phyloP scores from a whole-genome alignment of 2,888 invertebrate genomes.

The Caenorhabditis sp. region DNA sequence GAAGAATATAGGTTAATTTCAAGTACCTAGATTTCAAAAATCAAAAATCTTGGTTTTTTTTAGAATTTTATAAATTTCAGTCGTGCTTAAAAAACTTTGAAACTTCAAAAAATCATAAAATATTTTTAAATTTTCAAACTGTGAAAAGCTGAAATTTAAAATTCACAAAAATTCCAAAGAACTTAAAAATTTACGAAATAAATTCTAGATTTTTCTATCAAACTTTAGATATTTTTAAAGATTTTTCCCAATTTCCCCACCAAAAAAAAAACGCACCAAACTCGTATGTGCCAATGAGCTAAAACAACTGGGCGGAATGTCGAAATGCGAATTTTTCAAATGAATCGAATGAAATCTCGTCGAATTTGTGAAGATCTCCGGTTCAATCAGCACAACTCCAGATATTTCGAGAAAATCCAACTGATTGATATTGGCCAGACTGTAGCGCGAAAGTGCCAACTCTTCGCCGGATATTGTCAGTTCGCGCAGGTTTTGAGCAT shows the following conservation, averaged over 20 bases:
- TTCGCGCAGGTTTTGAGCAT: slow-evolving; percentile 49
- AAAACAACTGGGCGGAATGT: slow-evolving; percentile 44
- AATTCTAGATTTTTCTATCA: no score
- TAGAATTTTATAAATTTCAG: no score
- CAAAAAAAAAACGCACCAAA: not conserved
- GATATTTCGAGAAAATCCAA: slow-evolving; percentile 50
- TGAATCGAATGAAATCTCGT: slow-evolving; percentile 48
- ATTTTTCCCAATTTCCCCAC: not conserved
- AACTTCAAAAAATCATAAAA: no score
- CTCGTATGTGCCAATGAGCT: slow-evolving; percentile 29
- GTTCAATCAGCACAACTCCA: slow-evolving; percentile 46
- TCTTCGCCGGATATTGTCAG: slow-evolving; percentile 45
- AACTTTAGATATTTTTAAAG: no score
- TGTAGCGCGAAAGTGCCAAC: slow-evolving; percentile 41
- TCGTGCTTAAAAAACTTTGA: no score
- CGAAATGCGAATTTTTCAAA: slow-evolving; percentile 45
- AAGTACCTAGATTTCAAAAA: no score
- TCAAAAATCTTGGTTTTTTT: no score
- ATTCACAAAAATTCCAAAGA: no score
- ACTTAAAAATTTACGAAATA: no score
- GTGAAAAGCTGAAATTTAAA: no score
- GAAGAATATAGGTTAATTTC: no score
- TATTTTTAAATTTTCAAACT: no score
- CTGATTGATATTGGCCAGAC: slow-evolving; percentile 49
- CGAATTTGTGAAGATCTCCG: slow-evolving; percentile 51